Evolutionary conservation across 1,140 invertebrate genomes (phyloP).

Genomic region (Melanaphis sacchari): DNA sequence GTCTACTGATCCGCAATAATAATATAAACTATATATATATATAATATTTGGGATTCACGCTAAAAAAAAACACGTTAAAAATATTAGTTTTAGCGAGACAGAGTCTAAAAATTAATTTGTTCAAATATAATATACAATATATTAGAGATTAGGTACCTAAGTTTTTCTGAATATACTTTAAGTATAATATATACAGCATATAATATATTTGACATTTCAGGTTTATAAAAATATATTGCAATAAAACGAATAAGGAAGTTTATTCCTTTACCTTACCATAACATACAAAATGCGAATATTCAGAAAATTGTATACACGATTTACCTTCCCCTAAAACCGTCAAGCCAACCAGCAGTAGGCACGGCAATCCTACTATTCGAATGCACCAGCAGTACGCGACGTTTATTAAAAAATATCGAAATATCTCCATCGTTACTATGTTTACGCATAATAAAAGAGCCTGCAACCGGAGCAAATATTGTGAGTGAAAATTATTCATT

Average conservation of each 20-base stretch:
- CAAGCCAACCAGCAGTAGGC: background rate
- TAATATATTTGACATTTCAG: background rate
- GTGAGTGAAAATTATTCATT: conserved; percentile 2
- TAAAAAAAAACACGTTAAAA: background rate
- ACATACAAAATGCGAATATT: too few species aligned
- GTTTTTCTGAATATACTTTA: background rate
- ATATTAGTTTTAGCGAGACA: background rate
- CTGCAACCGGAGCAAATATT: background rate
- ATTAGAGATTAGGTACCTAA: too few species aligned
- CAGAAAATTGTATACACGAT: background rate
- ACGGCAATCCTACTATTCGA: too few species aligned
- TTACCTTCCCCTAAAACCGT: conserved; percentile 2
- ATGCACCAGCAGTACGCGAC: background rate
- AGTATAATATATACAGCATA: too few species aligned
- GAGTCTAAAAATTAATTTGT: background rate
- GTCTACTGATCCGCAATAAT: too few species aligned
- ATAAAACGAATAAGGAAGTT: background rate
- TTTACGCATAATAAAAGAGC: background rate
- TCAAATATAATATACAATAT: background rate
- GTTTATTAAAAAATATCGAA: conserved; percentile 16
- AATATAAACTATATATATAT: too few species aligned
- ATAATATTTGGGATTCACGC: background rate
- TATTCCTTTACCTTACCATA: background rate
- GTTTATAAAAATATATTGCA: background rate
- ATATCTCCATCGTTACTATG: background rate